Evolutionary conservation across 2,797 vertebrate species (phyloP).

Genomic region (Eulemur mongoz): DNA sequence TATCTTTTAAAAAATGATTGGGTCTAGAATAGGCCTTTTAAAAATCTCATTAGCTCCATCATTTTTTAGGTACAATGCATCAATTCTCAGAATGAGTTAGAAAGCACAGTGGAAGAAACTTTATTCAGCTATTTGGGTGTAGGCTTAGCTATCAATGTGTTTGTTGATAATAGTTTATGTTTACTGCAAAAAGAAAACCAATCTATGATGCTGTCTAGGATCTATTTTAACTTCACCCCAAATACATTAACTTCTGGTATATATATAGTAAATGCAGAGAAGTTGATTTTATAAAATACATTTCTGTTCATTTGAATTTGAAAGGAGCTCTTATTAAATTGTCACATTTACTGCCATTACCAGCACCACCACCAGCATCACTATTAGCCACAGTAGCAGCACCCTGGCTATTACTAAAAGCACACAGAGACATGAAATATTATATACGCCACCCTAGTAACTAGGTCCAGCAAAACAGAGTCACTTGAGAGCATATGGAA

Average conservation of each 20-base stretch:
- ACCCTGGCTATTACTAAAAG: background rate
- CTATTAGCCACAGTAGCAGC: background rate
- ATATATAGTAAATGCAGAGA: background rate
- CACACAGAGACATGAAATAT: background rate
- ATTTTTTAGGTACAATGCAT: background rate
- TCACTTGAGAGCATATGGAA: background rate
- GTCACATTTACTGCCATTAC: background rate
- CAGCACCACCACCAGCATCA: background rate
- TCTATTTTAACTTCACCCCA: slow-evolving; percentile 39
- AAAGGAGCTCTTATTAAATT: slow-evolving; percentile 10
- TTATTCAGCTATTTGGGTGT: background rate
- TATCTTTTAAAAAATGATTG: background rate
- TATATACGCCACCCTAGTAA: background rate
- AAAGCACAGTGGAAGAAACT: background rate
- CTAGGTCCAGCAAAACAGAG: background rate
- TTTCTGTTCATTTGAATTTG: slow-evolving; percentile 30
- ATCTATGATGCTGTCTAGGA: background rate
- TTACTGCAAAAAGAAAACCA: slow-evolving; percentile 44
- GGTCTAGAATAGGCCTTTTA: background rate
- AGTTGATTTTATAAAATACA: background rate
- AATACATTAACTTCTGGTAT: background rate
- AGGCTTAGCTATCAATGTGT: background rate
- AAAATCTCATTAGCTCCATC: background rate
- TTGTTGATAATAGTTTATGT: slow-evolving; percentile 47
- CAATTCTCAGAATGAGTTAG: slow-evolving; percentile 13